These are phyloP conservation scores for Oreochromis tanganicae DNA, from an alignment of 2,113 vertebrate species.

Conservation along the genomic window DNA sequence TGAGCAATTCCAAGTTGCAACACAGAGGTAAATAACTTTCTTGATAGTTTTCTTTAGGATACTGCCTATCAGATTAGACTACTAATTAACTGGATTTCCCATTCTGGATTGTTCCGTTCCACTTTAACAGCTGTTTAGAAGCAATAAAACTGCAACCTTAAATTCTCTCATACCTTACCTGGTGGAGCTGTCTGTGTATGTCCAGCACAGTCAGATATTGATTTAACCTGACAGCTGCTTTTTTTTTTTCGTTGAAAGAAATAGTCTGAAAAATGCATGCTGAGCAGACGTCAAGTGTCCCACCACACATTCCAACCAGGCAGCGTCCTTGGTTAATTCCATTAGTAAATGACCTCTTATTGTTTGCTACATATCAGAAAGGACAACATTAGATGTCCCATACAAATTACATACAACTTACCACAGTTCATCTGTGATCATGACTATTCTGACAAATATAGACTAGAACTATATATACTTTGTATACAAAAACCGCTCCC, in stretches of 20 bases:
- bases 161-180: not conserved
- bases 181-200: not conserved
- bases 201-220: not conserved
- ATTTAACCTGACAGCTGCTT: not conserved
- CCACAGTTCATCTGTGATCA: not conserved
- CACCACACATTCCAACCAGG: not conserved
- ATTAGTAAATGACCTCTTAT: not conserved
- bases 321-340: not conserved
- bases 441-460: not conserved
- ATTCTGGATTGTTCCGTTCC: fast-evolving
- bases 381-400: not conserved
- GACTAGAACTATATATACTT: not conserved
- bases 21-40: not conserved
- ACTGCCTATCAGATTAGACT: not conserved
- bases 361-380: not conserved
- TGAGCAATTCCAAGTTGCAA: not conserved
- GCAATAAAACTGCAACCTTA: not conserved
- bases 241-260: not conserved
- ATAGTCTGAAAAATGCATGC: not conserved
- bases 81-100: not conserved
- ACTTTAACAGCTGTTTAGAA: not conserved
- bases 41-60: not conserved
- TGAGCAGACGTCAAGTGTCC: not conserved
- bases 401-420: not conserved
- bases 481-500: not conserved